Evolutionary conservation across 2,113 vertebrate species (phyloP), one percentile per base, ranked within the genome.

Genomic region (Alectura lathami): DNA sequence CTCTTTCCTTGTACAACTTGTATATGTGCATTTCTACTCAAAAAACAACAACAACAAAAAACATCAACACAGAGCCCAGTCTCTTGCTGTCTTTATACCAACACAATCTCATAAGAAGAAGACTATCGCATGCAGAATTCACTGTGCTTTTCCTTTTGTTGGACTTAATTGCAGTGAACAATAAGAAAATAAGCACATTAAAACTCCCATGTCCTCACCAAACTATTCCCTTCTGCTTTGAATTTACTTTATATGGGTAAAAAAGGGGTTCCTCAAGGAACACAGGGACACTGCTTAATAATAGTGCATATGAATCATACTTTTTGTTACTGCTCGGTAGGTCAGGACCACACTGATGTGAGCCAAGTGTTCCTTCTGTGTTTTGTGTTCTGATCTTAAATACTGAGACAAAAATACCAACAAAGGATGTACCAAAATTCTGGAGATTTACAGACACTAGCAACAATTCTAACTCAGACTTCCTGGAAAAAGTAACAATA

Each of bases 201-300:
- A 60, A 85, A 83, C 27, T 36, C 59, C 43, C 13, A 51, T 64
- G n/a, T 64, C 60, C 75, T 48, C 36, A 63, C 8, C 10, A 2
- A 78, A 47, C 69, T 54, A 16, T 42, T 63, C 34, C 80, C 40
- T 87, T 89, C 36, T 72, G 51, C 80, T 84, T 77, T 77, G 81
- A 76, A 89, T 94, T 91, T 78, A 82, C 76, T 94, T 94, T 92
- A 92, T 75, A 93, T 83, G 93, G 66, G n/a, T 83, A 89, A 70
- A 75, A 92, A 76, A 45, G 34, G 66, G 42, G 17, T 38, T 26
- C 13, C 54, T 88, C 32, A 45, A 83, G 38, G 50, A 90, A 67
- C 34, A 57, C 16, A 50, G 29, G 34, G 38, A 86, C 29, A 22
- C 8, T 81, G 63, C 64, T 91, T 88, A 96, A 74, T 92, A 95